Evolutionary conservation across 2,797 vertebrate genomes (phyloP), one percentile per base, ranked within the genome.

Genomic region (Kryptolebias ocellatus): DNA sequence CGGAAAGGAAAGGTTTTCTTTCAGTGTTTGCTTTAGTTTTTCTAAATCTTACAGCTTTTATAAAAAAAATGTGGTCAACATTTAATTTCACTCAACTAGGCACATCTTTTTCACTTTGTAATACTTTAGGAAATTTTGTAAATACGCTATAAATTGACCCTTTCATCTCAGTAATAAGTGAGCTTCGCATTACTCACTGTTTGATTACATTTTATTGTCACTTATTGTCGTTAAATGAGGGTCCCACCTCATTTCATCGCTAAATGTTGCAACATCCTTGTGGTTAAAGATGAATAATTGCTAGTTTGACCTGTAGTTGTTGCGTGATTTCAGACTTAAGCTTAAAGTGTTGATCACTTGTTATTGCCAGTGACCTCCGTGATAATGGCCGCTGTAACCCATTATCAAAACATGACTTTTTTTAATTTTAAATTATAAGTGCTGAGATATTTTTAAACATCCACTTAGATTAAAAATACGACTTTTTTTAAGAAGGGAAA

Each of bases 381-480:
- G 37, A 39, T 42, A 42, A 42, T 42, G 11, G 10, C 11, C 1
- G 2, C 39, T 12, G 39, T 12, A 12, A 14, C 39, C 3, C 46
- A 24, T 49, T 18, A 20, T 27, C 4, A 52, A 42, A 42, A 42
- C 14, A 12, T 12, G 11, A 34, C 31, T 34, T 9, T 42, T 42
- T 12, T 42, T 12, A 14, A 12, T 24, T 24, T 24, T 24, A 42
- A 42, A 12, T 42, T 3, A 42, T 42, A 14, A 42, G 39, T 42
- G 9, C 31, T 42, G 11, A 11, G 4, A 14, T 17, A n/a, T n/a
- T 20, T 55, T 24, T 64, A 34, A 15, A 47, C 1, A 29, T 34
- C 17, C 45, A 73, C 54, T 78, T 10, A 17, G 18, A 62, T 42
- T 63, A 55, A 66, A 78, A 76, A 4, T 75, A 66, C 51, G 56